Conservation (phyloP, 2,113 vertebrate genomes). For the Lontra canadensis region DNA sequence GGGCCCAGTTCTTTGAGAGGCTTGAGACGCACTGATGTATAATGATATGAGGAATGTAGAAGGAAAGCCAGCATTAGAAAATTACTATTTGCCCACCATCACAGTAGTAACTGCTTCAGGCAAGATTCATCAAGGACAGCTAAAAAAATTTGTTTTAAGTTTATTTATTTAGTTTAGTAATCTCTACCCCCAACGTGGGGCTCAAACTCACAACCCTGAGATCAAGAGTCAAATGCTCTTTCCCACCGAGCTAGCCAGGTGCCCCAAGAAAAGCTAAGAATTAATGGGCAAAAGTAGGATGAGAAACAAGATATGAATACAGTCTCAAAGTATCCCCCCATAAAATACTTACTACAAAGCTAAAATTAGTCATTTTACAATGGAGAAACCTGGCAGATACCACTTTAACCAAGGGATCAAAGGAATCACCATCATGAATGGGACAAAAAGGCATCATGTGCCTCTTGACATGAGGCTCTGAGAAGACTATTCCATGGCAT, state of each 20-base stretch:
- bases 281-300: neutral
- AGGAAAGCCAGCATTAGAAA: neutral
- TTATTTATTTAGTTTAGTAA: neutral
- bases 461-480: neutral
- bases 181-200: neutral
- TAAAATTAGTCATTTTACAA: neutral
- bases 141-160: neutral
- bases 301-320: neutral
- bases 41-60: neutral
- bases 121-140: neutral
- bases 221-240: neutral
- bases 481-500: neutral
- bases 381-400: neutral
- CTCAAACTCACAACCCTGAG: neutral
- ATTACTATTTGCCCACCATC: neutral
- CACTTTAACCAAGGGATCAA: neutral
- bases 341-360: neutral
- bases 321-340: neutral
- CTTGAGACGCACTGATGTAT: neutral
- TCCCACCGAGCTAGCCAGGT: neutral
- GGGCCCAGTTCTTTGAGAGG: neutral
- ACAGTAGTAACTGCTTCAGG: neutral
- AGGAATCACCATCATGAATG: neutral
- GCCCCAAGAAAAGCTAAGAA: constrained; percentile 4
- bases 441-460: neutral